Evolutionary conservation across 2,113 vertebrate species (phyloP).

Genomic region (Zosterops lateralis): DNA sequence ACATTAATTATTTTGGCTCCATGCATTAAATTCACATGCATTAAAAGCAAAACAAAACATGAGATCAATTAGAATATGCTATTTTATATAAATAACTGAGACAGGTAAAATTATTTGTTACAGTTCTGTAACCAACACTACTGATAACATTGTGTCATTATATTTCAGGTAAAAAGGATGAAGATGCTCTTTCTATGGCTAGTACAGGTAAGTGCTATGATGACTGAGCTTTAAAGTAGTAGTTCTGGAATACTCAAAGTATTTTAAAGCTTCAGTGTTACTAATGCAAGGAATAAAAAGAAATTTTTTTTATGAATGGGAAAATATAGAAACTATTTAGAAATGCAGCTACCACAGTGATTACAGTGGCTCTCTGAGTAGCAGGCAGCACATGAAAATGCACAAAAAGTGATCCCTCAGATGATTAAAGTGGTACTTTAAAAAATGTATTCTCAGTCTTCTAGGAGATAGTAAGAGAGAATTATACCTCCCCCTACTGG

Average conservation of each 20-base stretch:
- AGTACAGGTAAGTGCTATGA: slow-evolving; percentile 66
- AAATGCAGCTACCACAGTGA: not conserved
- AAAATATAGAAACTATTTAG: not conserved
- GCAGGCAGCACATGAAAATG: not conserved
- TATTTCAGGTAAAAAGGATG: slow-evolving; percentile 68
- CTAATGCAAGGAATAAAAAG: not conserved
- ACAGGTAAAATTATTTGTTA: not conserved
- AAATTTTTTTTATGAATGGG: not conserved
- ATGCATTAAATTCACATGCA: not conserved
- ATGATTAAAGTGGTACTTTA: not conserved
- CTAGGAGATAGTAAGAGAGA: not conserved
- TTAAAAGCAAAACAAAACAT: not conserved
- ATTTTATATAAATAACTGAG: not conserved
- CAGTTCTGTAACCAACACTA: not conserved
- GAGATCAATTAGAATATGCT: not conserved
- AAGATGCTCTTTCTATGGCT: slow-evolving; percentile 66
- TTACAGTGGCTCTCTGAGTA: not conserved
- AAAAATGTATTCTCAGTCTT: not conserved
- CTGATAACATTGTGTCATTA: slow-evolving; percentile 9
- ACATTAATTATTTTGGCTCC: not conserved
- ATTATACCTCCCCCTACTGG: slow-evolving; percentile 36
- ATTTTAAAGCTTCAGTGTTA: not conserved
- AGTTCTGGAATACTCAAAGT: not conserved
- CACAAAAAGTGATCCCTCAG: not conserved
- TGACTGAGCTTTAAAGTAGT: not conserved